phyloP scores from a whole-genome alignment of 1,140 invertebrate genomes.

The Lucilia cuprina region DNA sequence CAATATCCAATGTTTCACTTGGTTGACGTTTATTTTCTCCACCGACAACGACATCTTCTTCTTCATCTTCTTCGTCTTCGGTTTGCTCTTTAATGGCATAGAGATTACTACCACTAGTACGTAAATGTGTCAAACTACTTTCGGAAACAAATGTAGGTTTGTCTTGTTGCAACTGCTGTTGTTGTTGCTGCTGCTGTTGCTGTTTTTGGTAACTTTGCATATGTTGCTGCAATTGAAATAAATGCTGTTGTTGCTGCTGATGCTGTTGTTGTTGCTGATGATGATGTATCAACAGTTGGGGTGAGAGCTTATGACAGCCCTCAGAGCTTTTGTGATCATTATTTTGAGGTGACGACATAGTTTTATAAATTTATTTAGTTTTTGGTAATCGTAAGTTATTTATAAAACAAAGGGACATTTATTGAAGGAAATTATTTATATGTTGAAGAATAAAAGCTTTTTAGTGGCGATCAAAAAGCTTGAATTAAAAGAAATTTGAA shows the following conservation, averaged over 20 bases:
- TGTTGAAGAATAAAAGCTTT: neutral
- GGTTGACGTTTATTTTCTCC: constrained; percentile 25
- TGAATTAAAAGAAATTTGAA: neutral
- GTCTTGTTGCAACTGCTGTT: neutral
- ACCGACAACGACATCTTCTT: too few species aligned
- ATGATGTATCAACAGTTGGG: neutral
- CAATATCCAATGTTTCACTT: constrained; percentile 43
- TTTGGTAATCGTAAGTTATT: neutral
- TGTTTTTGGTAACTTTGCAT: neutral
- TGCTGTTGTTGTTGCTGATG: neutral
- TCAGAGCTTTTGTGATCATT: constrained; percentile 2
- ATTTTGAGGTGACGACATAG: constrained; percentile 18
- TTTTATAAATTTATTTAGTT: neutral
- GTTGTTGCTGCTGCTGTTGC: neutral
- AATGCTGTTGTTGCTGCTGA: neutral
- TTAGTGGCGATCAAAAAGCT: neutral
- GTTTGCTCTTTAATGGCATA: constrained; percentile 53
- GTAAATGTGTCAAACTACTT: constrained; percentile 36
- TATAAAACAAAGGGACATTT: neutral
- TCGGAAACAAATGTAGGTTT: neutral
- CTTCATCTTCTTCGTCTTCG: constrained; percentile 42
- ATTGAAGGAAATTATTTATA: neutral
- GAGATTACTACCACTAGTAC: too few species aligned
- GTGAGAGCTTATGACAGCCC: constrained; percentile 1
- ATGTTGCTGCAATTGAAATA: neutral